Percentiles rank a stretch among this genome's conserved stretches.
phyloP scores from a whole-genome alignment of 1,140 invertebrate species.

The Aphelinus certus region DNA sequence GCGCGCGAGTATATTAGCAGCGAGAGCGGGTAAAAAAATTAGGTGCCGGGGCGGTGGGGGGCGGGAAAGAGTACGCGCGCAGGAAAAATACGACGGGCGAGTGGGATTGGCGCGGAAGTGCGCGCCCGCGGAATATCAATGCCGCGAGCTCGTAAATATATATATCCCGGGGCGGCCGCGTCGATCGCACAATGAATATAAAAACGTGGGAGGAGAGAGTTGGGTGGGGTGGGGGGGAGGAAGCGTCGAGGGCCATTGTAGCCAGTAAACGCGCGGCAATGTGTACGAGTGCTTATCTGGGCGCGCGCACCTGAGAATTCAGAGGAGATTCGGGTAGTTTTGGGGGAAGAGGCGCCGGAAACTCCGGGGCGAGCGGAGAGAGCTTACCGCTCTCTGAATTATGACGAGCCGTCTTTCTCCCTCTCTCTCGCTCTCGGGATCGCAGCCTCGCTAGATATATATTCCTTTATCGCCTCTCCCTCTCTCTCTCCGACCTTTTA shows the following conservation, averaged over 20 bases:
- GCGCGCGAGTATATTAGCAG: background rate
- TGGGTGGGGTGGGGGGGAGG: no score
- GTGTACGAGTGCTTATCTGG: slow-evolving; percentile 2
- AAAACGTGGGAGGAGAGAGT: background rate
- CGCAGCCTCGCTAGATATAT: no score
- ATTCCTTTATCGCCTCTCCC: slow-evolving; percentile 39
- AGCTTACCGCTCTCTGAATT: no score
- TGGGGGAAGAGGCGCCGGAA: background rate
- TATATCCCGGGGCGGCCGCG: background rate
- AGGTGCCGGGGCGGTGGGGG: no score
- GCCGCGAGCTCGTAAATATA: slow-evolving; percentile 22
- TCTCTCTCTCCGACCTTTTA: background rate
- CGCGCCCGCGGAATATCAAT: slow-evolving; percentile 33
- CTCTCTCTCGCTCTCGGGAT: no score
- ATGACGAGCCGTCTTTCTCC: no score
- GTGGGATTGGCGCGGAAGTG: slow-evolving; percentile 27
- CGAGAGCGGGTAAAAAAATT: background rate
- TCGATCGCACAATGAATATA: slow-evolving; percentile 28
- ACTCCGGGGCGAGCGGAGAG: background rate
- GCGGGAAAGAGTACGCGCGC: background rate
- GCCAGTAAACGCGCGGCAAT: slow-evolving; percentile 16
- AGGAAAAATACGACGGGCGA: slow-evolving; percentile 3
- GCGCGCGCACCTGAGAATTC: slow-evolving; percentile 9
- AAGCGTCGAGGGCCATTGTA: slow-evolving; percentile 20
- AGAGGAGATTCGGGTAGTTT: no score